Conservation (phyloP, 2,888 invertebrate species). For the Pollenia griseotomentosa region DNA sequence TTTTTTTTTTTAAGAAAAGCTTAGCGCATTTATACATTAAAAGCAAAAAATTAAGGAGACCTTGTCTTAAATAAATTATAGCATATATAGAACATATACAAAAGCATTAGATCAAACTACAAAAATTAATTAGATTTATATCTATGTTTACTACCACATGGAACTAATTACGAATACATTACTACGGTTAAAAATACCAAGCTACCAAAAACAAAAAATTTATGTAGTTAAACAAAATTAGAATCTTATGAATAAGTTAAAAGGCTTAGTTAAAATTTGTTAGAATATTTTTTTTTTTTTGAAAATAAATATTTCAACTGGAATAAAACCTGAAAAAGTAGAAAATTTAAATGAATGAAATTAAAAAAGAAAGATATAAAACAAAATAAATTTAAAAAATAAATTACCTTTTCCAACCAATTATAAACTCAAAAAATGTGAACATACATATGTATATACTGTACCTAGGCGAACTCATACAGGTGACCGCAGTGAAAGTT, state of each 20-base stretch:
- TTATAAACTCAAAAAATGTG: conserved; percentile 6
- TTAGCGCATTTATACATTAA: conserved; percentile 18
- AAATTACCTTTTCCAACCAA: conserved; percentile 59
- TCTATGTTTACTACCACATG: background rate
- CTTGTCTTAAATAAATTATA: conserved; percentile 1
- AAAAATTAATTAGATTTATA: conserved; percentile 36
- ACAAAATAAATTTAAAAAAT: conserved; percentile 47
- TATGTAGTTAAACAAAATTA: conserved; percentile 55
- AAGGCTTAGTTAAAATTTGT: conserved; percentile 51
- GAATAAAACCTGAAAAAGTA: conserved; percentile 69
- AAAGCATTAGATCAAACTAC: conserved; percentile 51
- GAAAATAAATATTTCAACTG: conserved; percentile 56
- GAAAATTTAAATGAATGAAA: conserved; percentile 69
- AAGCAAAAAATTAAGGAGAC: conserved; percentile 13
- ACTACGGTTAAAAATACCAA: conserved; percentile 56
- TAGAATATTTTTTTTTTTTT: conserved; percentile 35
- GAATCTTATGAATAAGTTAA: conserved; percentile 45
- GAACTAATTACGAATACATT: conserved; percentile 19
- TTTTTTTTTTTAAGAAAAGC: conserved; percentile 12
- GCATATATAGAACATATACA: conserved; percentile 48
- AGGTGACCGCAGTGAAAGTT: too few species aligned
- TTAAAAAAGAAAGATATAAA: conserved; percentile 60
- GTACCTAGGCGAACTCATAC: too few species aligned
- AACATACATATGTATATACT: conserved; percentile 19
- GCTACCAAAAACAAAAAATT: conserved; percentile 23